Evolutionary conservation across 2,113 vertebrate species (phyloP), one percentile per base, ranked within the genome.

Genomic region (Craseonycteris thonglongyai): DNA sequence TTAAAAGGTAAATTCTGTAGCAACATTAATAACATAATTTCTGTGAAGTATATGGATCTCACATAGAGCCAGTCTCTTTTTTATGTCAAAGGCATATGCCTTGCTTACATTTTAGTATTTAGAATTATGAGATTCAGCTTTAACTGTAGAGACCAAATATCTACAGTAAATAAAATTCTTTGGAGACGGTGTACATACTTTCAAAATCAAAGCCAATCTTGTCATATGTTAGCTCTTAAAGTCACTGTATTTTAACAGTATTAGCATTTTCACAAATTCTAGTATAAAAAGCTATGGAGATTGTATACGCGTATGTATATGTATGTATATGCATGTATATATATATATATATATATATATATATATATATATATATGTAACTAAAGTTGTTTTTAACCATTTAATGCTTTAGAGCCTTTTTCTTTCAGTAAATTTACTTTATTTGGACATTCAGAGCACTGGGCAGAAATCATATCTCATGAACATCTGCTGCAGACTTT

Each of bases 1-100:
- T 95, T 88, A 95, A 95, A 93, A 72, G 81, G 82, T 7, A 91
- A 91, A 93, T 91, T 90, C 90, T 75, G 40, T 85, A 61, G 22
- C 78, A 96, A 81, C 14, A 58, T 83, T 87, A 95, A 84, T 54
- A 88, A 75, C 66, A 69, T 45, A 69, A 92, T 84, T 59, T 93
- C 78, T 40, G 54, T 65, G 72, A 65, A 80, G 49, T 26, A 3
- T 58, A 54, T 51, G 38, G 24, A 45, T 80, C 30, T 47, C 45
- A 84, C 38, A 76, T 40, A 47, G 35, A 94, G 19, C 13, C 63
- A 11, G 2, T 79, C 18, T 93, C 33, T 21, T 74, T 90, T 88
- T 90, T 42, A 63, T 63, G 3, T 84, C 59, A 85, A 93, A 88
- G 38, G 26, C 33, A 72, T 92, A 33, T 42, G 56, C 7, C 30